Conservation (phyloP, 2,888 invertebrate genomes). For the Didymodactylos carnosus region DNA sequence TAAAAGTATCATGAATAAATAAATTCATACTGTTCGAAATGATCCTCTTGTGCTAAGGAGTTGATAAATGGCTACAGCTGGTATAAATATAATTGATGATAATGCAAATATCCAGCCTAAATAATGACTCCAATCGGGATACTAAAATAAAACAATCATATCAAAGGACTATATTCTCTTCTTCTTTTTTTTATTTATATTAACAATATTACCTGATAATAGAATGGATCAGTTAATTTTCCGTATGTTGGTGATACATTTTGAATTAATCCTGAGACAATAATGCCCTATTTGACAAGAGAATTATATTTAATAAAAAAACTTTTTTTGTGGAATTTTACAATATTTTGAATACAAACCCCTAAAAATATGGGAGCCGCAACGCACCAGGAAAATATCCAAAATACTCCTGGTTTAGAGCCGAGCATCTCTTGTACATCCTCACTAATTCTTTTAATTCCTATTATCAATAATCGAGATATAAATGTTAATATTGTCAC, state of each 20-base stretch:
- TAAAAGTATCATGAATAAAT: neutral
- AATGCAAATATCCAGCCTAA: conserved; percentile 37
- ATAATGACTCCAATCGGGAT: conserved; percentile 36
- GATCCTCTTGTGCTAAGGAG: conserved; percentile 59
- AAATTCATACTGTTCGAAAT: conserved; percentile 30
- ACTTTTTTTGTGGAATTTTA: no score
- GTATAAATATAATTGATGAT: conserved; percentile 39
- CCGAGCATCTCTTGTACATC: conserved; percentile 94
- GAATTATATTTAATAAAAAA: no score
- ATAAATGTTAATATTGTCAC: no score
- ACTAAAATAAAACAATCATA: conserved; percentile 17
- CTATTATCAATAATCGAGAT: conserved; percentile 37
- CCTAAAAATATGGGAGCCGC: conserved; percentile 75
- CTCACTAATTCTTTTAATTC: conserved; percentile 68
- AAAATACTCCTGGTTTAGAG: conserved; percentile 73
- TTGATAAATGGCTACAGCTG: conserved; percentile 46
- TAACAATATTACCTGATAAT: neutral
- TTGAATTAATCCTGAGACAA: neutral
- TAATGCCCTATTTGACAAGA: no score
- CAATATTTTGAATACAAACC: conserved; percentile 36
- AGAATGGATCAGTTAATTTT: neutral
- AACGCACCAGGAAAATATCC: conserved; percentile 87
- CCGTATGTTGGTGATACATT: neutral
- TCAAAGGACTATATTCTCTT: neutral
- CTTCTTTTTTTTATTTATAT: no score